phyloP scores from a whole-genome alignment of 1,140 invertebrate genomes.

The Camponotus floridanus region DNA sequence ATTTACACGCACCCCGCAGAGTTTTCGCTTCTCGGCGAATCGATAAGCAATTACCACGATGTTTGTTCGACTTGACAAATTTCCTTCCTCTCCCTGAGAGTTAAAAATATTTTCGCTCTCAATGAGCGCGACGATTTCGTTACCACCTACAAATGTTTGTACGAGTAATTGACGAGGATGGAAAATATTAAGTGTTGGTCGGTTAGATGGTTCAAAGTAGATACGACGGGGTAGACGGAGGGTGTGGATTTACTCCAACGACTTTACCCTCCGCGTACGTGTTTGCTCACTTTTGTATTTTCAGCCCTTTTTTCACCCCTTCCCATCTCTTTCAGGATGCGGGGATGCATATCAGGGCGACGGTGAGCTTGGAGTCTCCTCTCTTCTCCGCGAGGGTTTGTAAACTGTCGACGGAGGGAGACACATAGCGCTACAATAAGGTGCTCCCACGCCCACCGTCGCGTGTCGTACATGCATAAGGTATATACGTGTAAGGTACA shows the following conservation, averaged over 20 bases:
- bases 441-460: neutral
- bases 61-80: constrained; percentile 17
- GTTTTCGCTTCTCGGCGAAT: neutral
- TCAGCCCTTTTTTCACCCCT: constrained; percentile 3
- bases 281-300: constrained; percentile 52
- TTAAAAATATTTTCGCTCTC: constrained; percentile 33
- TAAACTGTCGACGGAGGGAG: constrained; percentile 53
- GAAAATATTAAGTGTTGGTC: constrained; percentile 51
- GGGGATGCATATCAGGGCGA: constrained; percentile 47
- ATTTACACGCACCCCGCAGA: neutral
- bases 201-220: neutral
- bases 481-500: neutral
- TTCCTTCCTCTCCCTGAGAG: neutral
- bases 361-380: constrained; percentile 54
- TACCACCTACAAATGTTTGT: constrained; percentile 16
- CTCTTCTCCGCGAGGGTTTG: constrained; percentile 36
- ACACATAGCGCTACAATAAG: constrained; percentile 58
- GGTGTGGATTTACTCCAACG: constrained; percentile 13
- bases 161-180: constrained; percentile 42
- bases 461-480: constrained; percentile 33
- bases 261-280: neutral
- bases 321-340: neutral
- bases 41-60: constrained; percentile 29
- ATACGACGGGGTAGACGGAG: neutral
- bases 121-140: neutral